Base-by-base conservation (phyloP, 2,888 invertebrate species). In the Volucella bombylans region DNA sequence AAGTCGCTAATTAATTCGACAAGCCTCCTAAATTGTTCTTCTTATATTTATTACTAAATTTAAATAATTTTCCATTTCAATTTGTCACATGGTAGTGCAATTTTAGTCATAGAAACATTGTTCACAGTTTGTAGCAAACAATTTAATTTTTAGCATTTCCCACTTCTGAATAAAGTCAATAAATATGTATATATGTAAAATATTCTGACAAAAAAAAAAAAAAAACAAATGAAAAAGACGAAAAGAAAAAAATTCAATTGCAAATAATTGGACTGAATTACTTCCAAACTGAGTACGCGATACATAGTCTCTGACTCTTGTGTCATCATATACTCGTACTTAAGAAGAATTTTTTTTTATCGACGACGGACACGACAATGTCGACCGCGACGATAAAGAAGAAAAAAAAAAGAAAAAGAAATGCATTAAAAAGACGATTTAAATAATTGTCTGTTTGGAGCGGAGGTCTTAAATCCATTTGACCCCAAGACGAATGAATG, bases 241-340 rank as follows among this genome's bases (percentile, higher is more conserved):
- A 68, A 64, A 43, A 57, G 18, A 45, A 78, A 45, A 72, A 43
- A 43, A 68, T 62, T 77, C 61, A 83, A 83, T 83, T 83, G 65
- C 79, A 74, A 83, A 79, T 69, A 79, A 83, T 83, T 79, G 74
- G 41, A 65, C 69, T 54, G 69, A 83, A 79, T 79, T 83, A 65
- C 57, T 73, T 78, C 57, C 50, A 43, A 23, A 73, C 77, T 76
- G n/a, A 39, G 41, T 55, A 14, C 15, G 41, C 31, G 31, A 31
- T 31, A 49, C 41, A 59, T 52, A 72, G 61, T 72, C 55, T 77
- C 31, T 31, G 31, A 31, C 31, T 31, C 31, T 55, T 65, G n/a
- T 67, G 82, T 82, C 78, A 68, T 82, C 52, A 73, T 45, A 73
- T 45, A 57, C 43, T 62, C 10, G n/a, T n/a, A n/a, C n/a, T n/a